These are phyloP conservation scores for Euleptes europaea DNA, from an alignment of 2,113 vertebrate species.

Conservation along the genomic window DNA sequence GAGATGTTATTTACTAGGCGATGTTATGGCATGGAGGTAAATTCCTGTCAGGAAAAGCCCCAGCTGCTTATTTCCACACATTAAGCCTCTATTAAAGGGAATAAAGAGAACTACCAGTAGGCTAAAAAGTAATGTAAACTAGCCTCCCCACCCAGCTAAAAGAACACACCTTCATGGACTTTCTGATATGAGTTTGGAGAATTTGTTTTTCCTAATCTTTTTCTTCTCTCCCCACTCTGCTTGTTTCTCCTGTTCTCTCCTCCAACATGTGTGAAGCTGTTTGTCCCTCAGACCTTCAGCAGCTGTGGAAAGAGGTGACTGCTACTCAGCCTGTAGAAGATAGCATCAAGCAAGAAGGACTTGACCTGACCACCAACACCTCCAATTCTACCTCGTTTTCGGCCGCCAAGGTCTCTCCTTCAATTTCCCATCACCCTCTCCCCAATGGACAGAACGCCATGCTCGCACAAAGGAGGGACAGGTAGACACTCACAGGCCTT, in stretches of 20 bases:
- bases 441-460: slow-evolving; percentile 93
- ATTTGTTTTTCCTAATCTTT: neutral
- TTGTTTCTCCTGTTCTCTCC: neutral
- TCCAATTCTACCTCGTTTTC: slow-evolving; percentile 97
- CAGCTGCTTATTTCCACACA: no score
- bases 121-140: neutral
- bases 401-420: slow-evolving; percentile 91
- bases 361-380: slow-evolving; percentile 96
- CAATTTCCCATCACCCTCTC: slow-evolving; percentile 92
- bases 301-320: slow-evolving; percentile 96
- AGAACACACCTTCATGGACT: neutral
- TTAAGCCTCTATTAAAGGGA: no score
- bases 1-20: no score
- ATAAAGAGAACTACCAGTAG: no score
- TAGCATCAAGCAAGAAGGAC: slow-evolving; percentile 93
- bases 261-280: slow-evolving; percentile 76
- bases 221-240: rapidly evolving
- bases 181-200: neutral
- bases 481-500: slow-evolving; percentile 71
- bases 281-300: slow-evolving; percentile 95
- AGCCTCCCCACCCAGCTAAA: neutral
- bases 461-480: slow-evolving; percentile 97
- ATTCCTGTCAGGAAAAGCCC: no score
- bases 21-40: no score
- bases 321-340: slow-evolving; percentile 89